Evolutionary conservation across 2,797 vertebrate species (phyloP), one percentile per base, ranked within the genome.

Genomic region (Eidolon dupreanum): DNA sequence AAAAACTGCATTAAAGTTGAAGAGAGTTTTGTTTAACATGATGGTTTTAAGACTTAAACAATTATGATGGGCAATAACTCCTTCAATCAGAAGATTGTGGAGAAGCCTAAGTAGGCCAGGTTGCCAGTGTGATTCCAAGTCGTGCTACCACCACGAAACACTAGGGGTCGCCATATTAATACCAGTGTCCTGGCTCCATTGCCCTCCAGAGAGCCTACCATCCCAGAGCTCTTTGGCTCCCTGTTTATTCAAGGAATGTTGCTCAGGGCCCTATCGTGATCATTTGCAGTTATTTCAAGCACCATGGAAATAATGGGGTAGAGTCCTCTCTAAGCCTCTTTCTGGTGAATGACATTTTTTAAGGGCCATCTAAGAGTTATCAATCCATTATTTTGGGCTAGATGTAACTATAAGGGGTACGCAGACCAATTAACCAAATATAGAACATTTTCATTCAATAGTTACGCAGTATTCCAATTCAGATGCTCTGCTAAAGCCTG

Each of bases 81-180:
- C 93, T 96, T 97, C 96, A 73, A 19, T 93, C 82, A 74, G 88
- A 96, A 93, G 78, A 57, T 51, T 87, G 17, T 68, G 43, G 74
- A 92, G 94, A 97, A 83, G 73, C 78, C 87, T 79, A 41, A 55
- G 6, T 63, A 96, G 84, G 86, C 75, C 65, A 70, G 71, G 65
- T 46, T 91, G 66, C 86, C 88, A 88, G 90, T 95, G 74, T 59
- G 46, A 71, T 88, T 97, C 96, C 89, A 96, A 93, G 94, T 70
- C 63, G 94, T 97, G 91, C 89, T 98, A 97, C 97, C 95, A 65
- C 71, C 81, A 77, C 0, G 8, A 84, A 97, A 97, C 98, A 97
- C 97, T 97, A 98, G 97, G 97, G 98, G 98, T 96, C 96, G 81
- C 98, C 96, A 96, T 96, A 33, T 93, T 97, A 97, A 98, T 97